These are phyloP conservation scores for Diplolepis rosae DNA, from an alignment of 2,888 invertebrate genomes.

Conservation along the genomic window DNA sequence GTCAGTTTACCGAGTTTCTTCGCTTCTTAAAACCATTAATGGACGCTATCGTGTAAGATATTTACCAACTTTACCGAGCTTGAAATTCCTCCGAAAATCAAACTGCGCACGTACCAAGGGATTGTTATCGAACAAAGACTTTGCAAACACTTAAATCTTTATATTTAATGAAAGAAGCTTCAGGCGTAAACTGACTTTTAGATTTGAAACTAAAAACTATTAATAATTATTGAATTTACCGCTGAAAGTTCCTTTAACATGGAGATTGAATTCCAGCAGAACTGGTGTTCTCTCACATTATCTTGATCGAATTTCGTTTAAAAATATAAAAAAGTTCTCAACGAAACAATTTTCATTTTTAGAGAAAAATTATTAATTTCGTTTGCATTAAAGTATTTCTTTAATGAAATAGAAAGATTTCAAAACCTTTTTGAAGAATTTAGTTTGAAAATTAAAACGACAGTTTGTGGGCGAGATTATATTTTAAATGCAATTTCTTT, in stretches of 20 bases:
- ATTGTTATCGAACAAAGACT: slow-evolving; percentile 20
- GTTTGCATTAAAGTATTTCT: too few species aligned
- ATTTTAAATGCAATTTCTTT: not conserved
- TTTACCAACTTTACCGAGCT: slow-evolving; percentile 15
- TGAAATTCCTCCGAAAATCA: slow-evolving; percentile 17
- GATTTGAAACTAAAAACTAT: not conserved
- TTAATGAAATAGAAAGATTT: too few species aligned
- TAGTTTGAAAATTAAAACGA: too few species aligned
- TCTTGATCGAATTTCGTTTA: not conserved
- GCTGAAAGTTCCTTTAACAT: not conserved
- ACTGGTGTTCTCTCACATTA: not conserved
- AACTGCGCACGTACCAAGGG: not conserved
- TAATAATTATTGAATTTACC: not conserved
- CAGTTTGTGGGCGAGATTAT: too few species aligned
- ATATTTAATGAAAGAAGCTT: slow-evolving; percentile 27
- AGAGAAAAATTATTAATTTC: too few species aligned
- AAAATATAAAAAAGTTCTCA: too few species aligned
- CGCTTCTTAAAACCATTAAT: not conserved
- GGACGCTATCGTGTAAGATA: not conserved
- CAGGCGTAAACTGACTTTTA: slow-evolving; percentile 1
- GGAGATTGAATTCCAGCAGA: not conserved
- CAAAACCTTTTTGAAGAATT: too few species aligned
- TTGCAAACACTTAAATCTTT: not conserved
- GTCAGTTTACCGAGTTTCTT: slow-evolving; percentile 21
- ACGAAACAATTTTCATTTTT: too few species aligned